A percentile compares a stretch with the other conserved stretches of the same genome.
phyloP scores from a whole-genome alignment of 2,888 invertebrate genomes.

The Drosophila paramelanica region DNA sequence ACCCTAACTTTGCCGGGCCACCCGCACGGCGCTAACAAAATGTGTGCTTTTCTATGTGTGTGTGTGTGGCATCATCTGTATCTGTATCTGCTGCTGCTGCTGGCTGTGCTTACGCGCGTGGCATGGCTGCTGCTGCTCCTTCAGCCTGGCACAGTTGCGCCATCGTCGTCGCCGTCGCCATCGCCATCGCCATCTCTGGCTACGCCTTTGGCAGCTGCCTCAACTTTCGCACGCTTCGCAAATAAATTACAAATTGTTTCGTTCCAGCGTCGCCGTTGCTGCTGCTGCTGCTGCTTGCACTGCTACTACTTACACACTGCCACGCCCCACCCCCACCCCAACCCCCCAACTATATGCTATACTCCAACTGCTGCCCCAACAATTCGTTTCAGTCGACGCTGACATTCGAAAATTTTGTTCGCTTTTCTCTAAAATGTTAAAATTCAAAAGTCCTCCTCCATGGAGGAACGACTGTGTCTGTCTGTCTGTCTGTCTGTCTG shows the following conservation, averaged over 20 bases:
- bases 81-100: constrained; percentile 37
- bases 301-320: constrained; percentile 59
- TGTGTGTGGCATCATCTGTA: constrained; percentile 34
- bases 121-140: constrained; percentile 23
- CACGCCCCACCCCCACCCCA: constrained; percentile 7
- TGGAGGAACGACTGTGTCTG: constrained; percentile 11
- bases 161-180: too few relatives aligned
- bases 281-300: constrained; percentile 20
- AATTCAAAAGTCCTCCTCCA: constrained; percentile 73
- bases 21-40: constrained; percentile 14
- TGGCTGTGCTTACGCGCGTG: too few relatives aligned
- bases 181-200: constrained; percentile 63
- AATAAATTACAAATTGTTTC: constrained; percentile 84
- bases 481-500: constrained; percentile 31
- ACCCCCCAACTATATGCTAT: background rate
- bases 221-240: constrained; percentile 80
- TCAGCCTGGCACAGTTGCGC: constrained; percentile 26
- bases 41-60: constrained; percentile 15
- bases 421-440: constrained; percentile 82
- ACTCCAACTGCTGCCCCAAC: constrained; percentile 21
- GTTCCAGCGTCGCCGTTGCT: constrained; percentile 64
- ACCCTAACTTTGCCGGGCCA: constrained; percentile 1
- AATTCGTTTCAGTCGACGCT: constrained; percentile 77
- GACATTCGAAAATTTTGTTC: constrained; percentile 71
- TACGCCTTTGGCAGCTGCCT: constrained; percentile 79